Percentiles rank a stretch among this genome's conserved stretches.
Conservation (phyloP, 2,113 vertebrate genomes). For the Mirounga angustirostris region DNA sequence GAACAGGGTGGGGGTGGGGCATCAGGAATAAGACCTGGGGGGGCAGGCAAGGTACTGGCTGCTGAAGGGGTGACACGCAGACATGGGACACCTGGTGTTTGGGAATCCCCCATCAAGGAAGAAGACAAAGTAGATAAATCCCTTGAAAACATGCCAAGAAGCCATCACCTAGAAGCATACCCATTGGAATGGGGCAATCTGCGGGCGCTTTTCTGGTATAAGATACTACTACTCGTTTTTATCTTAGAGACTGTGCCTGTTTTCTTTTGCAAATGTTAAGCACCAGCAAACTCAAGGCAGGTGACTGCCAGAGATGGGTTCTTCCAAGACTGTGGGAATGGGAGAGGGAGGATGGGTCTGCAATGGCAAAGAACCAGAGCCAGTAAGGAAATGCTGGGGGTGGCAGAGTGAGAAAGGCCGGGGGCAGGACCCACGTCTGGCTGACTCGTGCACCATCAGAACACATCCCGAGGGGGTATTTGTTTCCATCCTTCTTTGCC, state of each 20-base stretch:
- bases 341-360: not conserved
- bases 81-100: not conserved
- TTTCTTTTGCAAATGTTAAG: not conserved
- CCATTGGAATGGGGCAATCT: fast-evolving
- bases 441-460: not conserved
- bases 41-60: not conserved
- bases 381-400: not conserved
- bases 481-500: not conserved
- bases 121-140: fast-evolving
- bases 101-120: not conserved
- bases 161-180: fast-evolving
- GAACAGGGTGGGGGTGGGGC: fast-evolving
- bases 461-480: fast-evolving
- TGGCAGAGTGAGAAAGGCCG: fast-evolving
- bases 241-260: fast-evolving
- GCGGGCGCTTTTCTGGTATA: fast-evolving
- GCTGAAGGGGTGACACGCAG: not conserved
- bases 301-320: not conserved
- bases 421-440: fast-evolving
- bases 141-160: not conserved
- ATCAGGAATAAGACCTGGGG: not conserved
- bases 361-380: not conserved
- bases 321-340: not conserved
- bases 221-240: fast-evolving
- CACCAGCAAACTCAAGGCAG: not conserved